Evolutionary conservation across 2,113 vertebrate genomes (phyloP).

Genomic region (Oreotrochilus melanogaster): DNA sequence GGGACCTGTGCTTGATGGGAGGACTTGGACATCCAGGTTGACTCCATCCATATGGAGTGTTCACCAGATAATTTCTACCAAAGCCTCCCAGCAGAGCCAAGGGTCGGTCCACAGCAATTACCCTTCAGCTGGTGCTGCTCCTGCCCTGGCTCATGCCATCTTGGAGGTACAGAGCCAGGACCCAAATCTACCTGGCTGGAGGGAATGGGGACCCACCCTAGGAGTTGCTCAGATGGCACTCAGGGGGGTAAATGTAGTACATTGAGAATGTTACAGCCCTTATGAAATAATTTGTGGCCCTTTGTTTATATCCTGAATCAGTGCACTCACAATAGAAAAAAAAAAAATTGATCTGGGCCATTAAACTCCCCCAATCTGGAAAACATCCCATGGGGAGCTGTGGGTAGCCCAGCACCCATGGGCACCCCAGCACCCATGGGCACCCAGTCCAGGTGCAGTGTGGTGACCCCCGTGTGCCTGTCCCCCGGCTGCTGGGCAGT

Average conservation of each 20-base stretch:
- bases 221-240: rapidly evolving
- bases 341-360: no score
- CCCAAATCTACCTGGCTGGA: not conserved
- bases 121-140: not conserved
- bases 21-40: not conserved
- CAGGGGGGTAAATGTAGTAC: not conserved
- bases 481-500: not conserved
- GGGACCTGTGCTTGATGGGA: rapidly evolving
- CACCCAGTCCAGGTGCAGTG: not conserved
- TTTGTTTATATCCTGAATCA: no score
- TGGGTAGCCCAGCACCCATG: no score
- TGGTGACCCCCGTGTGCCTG: not conserved
- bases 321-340: no score
- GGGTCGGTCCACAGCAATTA: not conserved
- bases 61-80: not conserved
- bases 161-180: not conserved
- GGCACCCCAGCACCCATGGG: no score
- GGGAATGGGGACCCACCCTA: rapidly evolving
- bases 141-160: not conserved
- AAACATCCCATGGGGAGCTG: not conserved
- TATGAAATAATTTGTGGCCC: no score
- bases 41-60: not conserved
- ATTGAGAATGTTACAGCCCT: not conserved
- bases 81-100: not conserved
- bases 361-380: no score